Percentiles rank a stretch among this genome's conserved stretches.
These are phyloP conservation scores for Cheilosia pagana DNA, from an alignment of 2,888 invertebrate species.

Conservation along the genomic window DNA sequence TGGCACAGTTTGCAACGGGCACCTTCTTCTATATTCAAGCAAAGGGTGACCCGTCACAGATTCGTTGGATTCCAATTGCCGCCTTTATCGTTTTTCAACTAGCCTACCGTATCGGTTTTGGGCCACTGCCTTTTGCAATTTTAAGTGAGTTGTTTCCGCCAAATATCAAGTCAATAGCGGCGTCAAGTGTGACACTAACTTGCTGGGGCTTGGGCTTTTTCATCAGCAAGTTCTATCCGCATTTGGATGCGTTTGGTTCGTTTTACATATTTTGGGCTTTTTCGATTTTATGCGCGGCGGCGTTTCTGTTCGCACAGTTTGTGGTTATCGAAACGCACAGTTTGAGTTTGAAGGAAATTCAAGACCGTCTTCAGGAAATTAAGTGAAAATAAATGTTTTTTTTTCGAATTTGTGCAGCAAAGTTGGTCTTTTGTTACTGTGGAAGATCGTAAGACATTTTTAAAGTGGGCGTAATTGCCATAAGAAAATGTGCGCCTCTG, in stretches of 20 bases:
- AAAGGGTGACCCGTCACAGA: conserved; percentile 81
- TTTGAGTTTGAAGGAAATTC: conserved; percentile 92
- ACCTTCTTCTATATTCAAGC: conserved; percentile 87
- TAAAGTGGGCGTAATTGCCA: too few species aligned
- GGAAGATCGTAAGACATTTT: too few species aligned
- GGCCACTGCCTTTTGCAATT: conserved; percentile 92
- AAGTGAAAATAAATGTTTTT: neutral
- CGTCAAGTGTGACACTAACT: conserved; percentile 89
- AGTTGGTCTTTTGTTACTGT: too few species aligned
- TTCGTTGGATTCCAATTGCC: conserved; percentile 89
- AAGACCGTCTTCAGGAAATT: conserved; percentile 85
- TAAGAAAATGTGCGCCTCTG: too few species aligned
- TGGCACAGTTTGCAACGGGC: conserved; percentile 86
- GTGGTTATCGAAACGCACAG: conserved; percentile 95
- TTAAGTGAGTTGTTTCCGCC: conserved; percentile 92
- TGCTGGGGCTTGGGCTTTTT: conserved; percentile 91
- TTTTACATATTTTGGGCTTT: conserved; percentile 90
- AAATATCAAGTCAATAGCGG: conserved; percentile 89
- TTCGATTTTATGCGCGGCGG: conserved; percentile 85
- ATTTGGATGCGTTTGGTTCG: conserved; percentile 86
- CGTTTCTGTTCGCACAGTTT: conserved; percentile 89
- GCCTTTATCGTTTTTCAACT: conserved; percentile 89
- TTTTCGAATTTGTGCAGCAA: neutral
- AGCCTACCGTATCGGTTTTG: conserved; percentile 90
- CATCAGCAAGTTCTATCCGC: conserved; percentile 88